These are phyloP conservation scores for Trypoxylus dichotomus DNA, from an alignment of 1,140 invertebrate species.

Conservation along the genomic window DNA sequence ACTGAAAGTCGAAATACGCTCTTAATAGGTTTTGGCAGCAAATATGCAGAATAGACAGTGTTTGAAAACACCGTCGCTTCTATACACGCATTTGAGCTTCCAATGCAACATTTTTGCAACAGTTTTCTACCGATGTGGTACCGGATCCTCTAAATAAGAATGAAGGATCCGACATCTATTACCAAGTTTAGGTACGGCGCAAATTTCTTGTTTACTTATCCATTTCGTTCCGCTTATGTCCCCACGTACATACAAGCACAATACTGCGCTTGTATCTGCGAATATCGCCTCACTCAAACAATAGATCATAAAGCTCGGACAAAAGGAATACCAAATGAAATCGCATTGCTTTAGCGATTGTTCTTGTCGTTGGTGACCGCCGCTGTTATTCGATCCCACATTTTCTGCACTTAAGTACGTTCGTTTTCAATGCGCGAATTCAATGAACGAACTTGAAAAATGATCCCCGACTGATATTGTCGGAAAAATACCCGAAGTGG, in stretches of 20 bases:
- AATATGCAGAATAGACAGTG: no score
- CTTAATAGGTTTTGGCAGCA: no score
- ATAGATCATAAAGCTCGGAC: neutral
- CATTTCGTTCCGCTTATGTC: no score
- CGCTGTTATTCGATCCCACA: neutral
- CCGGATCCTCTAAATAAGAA: no score
- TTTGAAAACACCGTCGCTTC: no score
- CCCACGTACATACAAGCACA: neutral
- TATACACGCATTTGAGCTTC: no score
- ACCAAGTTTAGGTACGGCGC: no score
- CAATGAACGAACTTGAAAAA: constrained; percentile 11
- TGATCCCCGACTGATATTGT: neutral
- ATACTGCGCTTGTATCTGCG: neutral
- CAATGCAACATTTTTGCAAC: no score
- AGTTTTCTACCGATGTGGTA: no score
- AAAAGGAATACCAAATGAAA: neutral
- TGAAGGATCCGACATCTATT: no score
- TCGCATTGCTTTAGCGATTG: neutral
- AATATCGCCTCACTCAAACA: neutral
- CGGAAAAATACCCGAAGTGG: neutral
- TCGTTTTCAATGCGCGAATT: constrained; percentile 3
- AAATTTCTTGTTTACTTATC: no score
- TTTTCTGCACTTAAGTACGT: neutral
- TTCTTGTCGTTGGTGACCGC: neutral
- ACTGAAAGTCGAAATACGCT: no score